Conservation (phyloP, 1,140 invertebrate genomes). For the Bradynema listronoti region DNA sequence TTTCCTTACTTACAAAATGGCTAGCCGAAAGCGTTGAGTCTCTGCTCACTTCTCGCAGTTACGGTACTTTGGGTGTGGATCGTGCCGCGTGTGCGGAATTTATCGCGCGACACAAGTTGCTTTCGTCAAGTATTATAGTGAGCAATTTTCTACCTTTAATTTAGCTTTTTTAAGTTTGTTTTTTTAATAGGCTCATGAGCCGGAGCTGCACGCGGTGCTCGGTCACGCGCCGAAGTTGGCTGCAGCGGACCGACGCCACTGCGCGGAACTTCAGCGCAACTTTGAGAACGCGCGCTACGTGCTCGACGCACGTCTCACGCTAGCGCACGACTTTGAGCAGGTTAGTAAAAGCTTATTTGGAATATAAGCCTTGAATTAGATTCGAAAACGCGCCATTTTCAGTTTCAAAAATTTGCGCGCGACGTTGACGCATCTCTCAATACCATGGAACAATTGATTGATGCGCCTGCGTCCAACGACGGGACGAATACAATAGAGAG, state of each 20-base stretch:
- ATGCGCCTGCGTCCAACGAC: constrained; percentile 25
- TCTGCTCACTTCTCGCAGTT: too few species aligned
- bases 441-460: constrained; percentile 32
- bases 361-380: neutral
- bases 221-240: constrained; percentile 37
- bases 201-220: constrained; percentile 22
- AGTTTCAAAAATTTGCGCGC: constrained; percentile 42
- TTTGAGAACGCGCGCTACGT: constrained; percentile 22
- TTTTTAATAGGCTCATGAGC: constrained; percentile 1
- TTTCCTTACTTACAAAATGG: too few species aligned
- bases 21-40: too few species aligned
- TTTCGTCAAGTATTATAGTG: constrained; percentile 42
- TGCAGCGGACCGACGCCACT: neutral
- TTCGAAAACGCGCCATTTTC: neutral
- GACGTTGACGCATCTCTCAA: constrained; percentile 47
- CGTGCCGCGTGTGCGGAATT: constrained; percentile 34
- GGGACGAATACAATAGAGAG: constrained; percentile 26
- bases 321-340: constrained; percentile 24
- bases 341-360: neutral
- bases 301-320: constrained; percentile 8
- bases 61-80: constrained; percentile 42
- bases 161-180: neutral
- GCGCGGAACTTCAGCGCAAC: constrained; percentile 32
- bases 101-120: constrained; percentile 38
- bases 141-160: neutral